phyloP scores from a whole-genome alignment of 2,797 vertebrate species.

The Phoebastria nigripes region DNA sequence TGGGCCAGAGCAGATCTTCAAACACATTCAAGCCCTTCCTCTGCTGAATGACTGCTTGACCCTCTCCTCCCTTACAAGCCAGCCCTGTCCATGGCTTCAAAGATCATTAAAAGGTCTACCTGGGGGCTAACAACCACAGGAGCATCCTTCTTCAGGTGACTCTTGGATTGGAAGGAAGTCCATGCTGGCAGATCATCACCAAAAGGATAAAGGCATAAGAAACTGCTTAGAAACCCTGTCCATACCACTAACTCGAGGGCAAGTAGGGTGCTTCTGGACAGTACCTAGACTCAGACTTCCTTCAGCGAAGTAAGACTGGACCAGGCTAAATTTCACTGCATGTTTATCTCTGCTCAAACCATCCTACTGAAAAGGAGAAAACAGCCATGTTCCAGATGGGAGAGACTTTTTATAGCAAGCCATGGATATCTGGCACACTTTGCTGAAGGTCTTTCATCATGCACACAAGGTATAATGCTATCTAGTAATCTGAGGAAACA shows the following conservation, averaged over 20 bases:
- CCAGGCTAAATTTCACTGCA: not conserved
- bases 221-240: not conserved
- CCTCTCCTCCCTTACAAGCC: not conserved
- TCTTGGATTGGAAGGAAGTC: not conserved
- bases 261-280: not conserved
- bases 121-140: not conserved
- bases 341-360: not conserved
- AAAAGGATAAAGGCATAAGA: not conserved
- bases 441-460: slow-evolving; percentile 17
- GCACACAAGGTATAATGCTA: slow-evolving; percentile 50
- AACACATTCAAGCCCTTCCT: not conserved
- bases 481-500: slow-evolving; percentile 67
- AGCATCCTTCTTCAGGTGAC: not conserved
- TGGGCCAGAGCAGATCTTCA: not conserved
- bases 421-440: not conserved
- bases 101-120: not conserved
- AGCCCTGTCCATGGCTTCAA: not conserved
- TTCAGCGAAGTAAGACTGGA: not conserved
- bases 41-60: not conserved
- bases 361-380: slow-evolving; percentile 11
- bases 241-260: not conserved
- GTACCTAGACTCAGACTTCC: not conserved
- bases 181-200: not conserved
- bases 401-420: slow-evolving; percentile 20
- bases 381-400: not conserved